Conservation (phyloP, 2,797 vertebrate genomes). For the Lacerta agilis region DNA sequence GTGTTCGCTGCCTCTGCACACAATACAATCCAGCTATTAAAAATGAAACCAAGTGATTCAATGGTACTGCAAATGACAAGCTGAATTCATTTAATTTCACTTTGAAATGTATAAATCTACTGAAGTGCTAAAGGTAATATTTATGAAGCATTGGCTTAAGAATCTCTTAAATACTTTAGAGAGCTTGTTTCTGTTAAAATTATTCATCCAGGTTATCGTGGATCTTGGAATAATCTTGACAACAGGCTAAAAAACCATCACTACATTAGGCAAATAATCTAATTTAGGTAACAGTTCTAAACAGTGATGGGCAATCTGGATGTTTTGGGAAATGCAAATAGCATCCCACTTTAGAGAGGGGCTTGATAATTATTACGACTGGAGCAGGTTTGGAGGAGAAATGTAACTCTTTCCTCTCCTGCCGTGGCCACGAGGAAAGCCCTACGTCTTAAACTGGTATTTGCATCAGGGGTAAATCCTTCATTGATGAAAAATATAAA, state of each 20-base stretch:
- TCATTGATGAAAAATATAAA: not conserved
- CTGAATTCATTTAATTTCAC: slow-evolving; percentile 34
- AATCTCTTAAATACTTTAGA: slow-evolving; percentile 37
- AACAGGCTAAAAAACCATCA: not conserved
- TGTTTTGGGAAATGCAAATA: not conserved
- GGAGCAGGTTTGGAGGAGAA: not conserved
- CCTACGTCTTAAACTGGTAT: not conserved
- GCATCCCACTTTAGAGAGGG: not conserved
- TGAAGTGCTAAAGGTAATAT: slow-evolving; percentile 43
- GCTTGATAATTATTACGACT: not conserved
- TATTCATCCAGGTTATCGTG: slow-evolving; percentile 11
- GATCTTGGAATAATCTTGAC: slow-evolving; percentile 5
- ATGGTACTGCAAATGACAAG: slow-evolving; percentile 23
- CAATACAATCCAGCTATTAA: slow-evolving; percentile 25
- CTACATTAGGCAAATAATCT: not conserved
- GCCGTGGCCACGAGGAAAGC: not conserved
- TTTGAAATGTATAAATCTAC: slow-evolving; percentile 39
- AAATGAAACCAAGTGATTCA: slow-evolving; percentile 36
- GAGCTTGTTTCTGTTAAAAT: slow-evolving; percentile 23
- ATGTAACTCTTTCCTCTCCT: not conserved
- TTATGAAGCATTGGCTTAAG: slow-evolving; percentile 37
- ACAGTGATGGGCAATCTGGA: not conserved
- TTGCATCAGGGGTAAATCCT: not conserved
- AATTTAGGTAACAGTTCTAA: not conserved
- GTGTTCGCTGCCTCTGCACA: slow-evolving; percentile 1